Base-by-base conservation (phyloP, 2,888 invertebrate species). In the Drosophila paucipuncta region DNA sequence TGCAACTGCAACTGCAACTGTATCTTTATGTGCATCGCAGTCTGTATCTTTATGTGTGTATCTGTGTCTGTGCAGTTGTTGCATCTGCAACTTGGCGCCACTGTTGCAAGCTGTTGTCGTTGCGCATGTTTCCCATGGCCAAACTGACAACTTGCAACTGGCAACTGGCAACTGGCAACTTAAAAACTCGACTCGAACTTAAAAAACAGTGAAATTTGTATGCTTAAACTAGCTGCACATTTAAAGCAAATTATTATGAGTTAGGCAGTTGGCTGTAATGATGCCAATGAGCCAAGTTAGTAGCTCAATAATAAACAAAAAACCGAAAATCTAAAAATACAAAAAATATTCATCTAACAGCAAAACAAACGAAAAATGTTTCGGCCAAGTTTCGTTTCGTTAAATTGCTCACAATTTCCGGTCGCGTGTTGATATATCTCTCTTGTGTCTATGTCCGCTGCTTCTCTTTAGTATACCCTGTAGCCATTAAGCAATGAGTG, bases 391-490 rank as follows among this genome's bases (percentile, higher is more conserved):
- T 80, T 84, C 71, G 62, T 76, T 76, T 69, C 60, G 59, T 67
- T 83, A 84, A 91, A 91, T 92, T 89, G 76, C 66, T 77, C 73
- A 85, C 82, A 91, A 92, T 91, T 92, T 91, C 91, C 91, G 92
- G 91, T 92, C 89, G 92, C 92, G 91, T 92, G 92, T 85, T 43
- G 50, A 55, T 67, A 59, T 37, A 55, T 43, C 55, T 68, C 50
- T 60, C 59, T 39, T 63, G 2, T 35, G 25, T 71, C 41, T 43
- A 37, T 35, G 22, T 71, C 41, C 41, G 50, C 25, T 16, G 31
- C 30, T 52, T 30, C 5, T 31, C 28, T 73, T 69, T 31, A 57
- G 52, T 28, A 55, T 55, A 55, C 55, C 55, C 55, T 55, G 7
- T 28, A 18, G 25, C 9, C 35, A 35, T 55, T 55, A 37, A 6